Evolutionary conservation across 2,797 vertebrate species (phyloP).

Genomic region (Falco cherrug): DNA sequence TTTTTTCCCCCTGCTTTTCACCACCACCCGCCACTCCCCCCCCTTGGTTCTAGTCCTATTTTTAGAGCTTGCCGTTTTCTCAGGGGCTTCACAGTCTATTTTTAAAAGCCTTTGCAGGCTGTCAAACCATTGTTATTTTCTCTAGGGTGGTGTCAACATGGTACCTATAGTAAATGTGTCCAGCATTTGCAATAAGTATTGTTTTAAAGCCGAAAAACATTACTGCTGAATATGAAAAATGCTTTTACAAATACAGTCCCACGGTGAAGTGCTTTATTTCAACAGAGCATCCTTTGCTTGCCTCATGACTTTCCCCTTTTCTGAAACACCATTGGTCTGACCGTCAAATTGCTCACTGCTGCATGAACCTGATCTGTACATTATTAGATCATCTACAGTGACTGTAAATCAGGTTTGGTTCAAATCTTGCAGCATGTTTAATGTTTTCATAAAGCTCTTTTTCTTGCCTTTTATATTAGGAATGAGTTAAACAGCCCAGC

Average conservation of each 20-base stretch:
- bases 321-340: slow-evolving; percentile 30
- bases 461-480: not conserved
- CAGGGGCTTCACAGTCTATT: slow-evolving; percentile 80
- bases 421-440: slow-evolving; percentile 1
- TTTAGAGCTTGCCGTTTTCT: slow-evolving; percentile 78
- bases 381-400: slow-evolving; percentile 58
- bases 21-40: too few relatives aligned
- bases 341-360: slow-evolving; percentile 24
- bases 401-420: slow-evolving; percentile 35
- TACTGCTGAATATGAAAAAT: not conserved
- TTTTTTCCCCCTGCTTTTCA: not conserved
- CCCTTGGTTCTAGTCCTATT: slow-evolving; percentile 67
- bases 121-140: slow-evolving; percentile 63
- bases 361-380: slow-evolving; percentile 55
- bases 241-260: not conserved
- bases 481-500: not conserved
- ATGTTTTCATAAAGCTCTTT: not conserved
- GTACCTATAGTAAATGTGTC: not conserved
- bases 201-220: not conserved
- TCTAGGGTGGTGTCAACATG: not conserved
- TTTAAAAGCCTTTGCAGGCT: slow-evolving; percentile 71
- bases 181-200: not conserved
- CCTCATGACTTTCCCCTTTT: slow-evolving; percentile 15
- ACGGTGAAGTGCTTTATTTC: not conserved
- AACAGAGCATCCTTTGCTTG: not conserved